Percentiles rank a stretch among this genome's conserved stretches.
Evolutionary conservation across 2,797 vertebrate genomes (phyloP).

Genomic region (Carduelis carduelis): DNA sequence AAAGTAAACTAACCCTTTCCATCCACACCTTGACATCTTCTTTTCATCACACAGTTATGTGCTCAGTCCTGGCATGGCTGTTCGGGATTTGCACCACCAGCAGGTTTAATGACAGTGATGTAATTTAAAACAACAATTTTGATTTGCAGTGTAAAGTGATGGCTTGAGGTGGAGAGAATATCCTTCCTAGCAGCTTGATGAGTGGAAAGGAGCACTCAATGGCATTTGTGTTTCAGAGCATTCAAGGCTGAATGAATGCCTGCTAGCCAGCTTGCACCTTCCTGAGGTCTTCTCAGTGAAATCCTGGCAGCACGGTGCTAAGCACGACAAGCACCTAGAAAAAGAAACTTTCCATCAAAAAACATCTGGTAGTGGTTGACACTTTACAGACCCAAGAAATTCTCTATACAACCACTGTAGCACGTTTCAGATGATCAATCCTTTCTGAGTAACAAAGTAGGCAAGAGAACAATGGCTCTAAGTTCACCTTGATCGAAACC

Average conservation of each 20-base stretch:
- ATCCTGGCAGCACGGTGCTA: neutral
- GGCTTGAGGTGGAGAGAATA: neutral
- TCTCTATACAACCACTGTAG: neutral
- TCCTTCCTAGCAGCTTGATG: neutral
- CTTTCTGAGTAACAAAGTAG: neutral
- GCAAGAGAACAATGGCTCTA: neutral
- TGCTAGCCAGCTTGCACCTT: neutral
- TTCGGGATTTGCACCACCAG: neutral
- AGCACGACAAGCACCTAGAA: neutral
- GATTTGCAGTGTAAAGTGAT: neutral
- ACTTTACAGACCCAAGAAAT: neutral
- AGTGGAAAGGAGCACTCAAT: neutral
- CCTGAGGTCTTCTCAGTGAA: neutral
- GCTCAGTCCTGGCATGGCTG: neutral
- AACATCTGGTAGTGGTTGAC: neutral
- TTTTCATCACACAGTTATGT: conserved; percentile 13
- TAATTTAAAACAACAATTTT: conserved; percentile 56
- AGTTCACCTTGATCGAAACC: neutral
- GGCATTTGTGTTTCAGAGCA: neutral
- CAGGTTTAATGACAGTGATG: conserved; percentile 48
- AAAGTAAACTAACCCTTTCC: conserved; percentile 30
- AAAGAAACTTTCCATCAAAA: neutral
- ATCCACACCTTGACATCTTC: conserved; percentile 43
- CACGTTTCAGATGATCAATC: neutral
- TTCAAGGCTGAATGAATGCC: neutral